Evolutionary conservation across 1,140 invertebrate species (phyloP).

Genomic region (Caenorhabditis briggsae): DNA sequence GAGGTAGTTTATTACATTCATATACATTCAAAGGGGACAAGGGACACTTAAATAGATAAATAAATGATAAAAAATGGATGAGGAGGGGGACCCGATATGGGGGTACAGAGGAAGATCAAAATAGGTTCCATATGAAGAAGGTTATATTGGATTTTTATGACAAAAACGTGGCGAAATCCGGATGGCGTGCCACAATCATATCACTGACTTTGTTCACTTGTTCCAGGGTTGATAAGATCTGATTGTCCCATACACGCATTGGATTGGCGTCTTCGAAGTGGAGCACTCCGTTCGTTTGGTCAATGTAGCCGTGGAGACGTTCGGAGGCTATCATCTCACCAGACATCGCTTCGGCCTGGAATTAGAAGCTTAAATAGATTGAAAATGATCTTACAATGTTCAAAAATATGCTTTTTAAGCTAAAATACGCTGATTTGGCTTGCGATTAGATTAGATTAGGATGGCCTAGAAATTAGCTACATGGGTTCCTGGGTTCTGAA

Average conservation of each 20-base stretch:
- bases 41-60: too few species aligned
- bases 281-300: conserved; percentile 96
- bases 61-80: too few species aligned
- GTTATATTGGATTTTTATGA: background rate
- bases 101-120: too few species aligned
- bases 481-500: too few species aligned
- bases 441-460: too few species aligned
- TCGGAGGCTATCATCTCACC: conserved; percentile 98
- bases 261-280: conserved; percentile 87
- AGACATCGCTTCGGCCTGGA: conserved; percentile 92
- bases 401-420: too few species aligned
- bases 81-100: too few species aligned
- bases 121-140: background rate
- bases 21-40: too few species aligned
- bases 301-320: conserved; percentile 95
- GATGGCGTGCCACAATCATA: conserved; percentile 53
- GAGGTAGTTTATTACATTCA: too few species aligned
- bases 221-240: conserved; percentile 49
- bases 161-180: conserved; percentile 11
- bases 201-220: conserved; percentile 60
- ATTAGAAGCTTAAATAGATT: background rate
- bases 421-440: too few species aligned
- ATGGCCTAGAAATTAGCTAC: too few species aligned
- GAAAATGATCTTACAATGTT: too few species aligned
- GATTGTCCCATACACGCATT: conserved; percentile 48